A percentile compares a stretch with the other conserved stretches of the same genome.
These are phyloP conservation scores for Andrena flavipes DNA, from an alignment of 2,888 invertebrate species.

Conservation along the genomic window DNA sequence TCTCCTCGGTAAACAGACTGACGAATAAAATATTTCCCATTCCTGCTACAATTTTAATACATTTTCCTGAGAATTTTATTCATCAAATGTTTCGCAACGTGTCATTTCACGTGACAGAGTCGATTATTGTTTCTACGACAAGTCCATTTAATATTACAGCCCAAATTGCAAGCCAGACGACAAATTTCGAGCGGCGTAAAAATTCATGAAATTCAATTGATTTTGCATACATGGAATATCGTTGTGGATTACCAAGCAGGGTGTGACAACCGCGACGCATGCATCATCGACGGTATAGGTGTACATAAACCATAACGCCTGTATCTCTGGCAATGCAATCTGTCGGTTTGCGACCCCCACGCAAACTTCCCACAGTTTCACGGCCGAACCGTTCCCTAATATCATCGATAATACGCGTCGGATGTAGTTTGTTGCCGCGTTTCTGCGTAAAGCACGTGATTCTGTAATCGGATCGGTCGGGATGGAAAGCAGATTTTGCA, in stretches of 20 bases:
- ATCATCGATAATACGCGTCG: slow-evolving; percentile 42
- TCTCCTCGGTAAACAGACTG: not conserved
- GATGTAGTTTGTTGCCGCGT: slow-evolving; percentile 32
- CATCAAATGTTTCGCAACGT: no score
- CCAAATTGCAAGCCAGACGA: not conserved
- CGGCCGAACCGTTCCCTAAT: slow-evolving; percentile 46
- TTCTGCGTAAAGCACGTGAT: slow-evolving; percentile 32
- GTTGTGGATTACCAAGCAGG: slow-evolving; percentile 1
- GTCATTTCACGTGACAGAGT: not conserved
- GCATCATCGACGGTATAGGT: slow-evolving; percentile 13
- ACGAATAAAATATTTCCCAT: not conserved
- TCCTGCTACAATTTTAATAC: not conserved
- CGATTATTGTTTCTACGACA: not conserved
- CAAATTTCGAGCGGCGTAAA: not conserved
- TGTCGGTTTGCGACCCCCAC: slow-evolving; percentile 15
- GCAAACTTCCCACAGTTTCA: slow-evolving; percentile 48
- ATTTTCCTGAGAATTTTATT: not conserved
- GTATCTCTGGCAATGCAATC: slow-evolving; percentile 23
- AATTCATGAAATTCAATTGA: slow-evolving; percentile 21
- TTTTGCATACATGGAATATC: not conserved
- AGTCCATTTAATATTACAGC: slow-evolving; percentile 26
- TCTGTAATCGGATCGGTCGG: slow-evolving; percentile 33
- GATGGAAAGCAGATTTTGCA: slow-evolving; percentile 21
- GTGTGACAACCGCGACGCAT: slow-evolving; percentile 17
- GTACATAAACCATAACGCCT: slow-evolving; percentile 19